Percentiles rank a stretch among this genome's conserved stretches.
These are phyloP conservation scores for Mesorhabditis spiculigera DNA, from an alignment of 2,888 invertebrate species.

Conservation along the genomic window DNA sequence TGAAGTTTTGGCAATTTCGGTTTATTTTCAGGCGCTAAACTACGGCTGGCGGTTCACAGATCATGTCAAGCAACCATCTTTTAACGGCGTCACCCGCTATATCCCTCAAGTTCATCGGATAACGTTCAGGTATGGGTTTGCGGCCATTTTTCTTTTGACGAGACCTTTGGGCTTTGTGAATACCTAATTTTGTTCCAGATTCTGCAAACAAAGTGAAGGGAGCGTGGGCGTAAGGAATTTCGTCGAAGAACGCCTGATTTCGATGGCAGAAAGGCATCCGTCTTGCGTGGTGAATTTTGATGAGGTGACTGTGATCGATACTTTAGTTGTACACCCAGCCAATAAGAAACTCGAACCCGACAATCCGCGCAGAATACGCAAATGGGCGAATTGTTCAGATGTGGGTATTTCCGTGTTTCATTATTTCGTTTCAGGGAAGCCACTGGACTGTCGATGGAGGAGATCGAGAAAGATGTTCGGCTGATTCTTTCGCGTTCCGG, in stretches of 20 bases:
- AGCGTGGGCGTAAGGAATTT: conserved; percentile 80
- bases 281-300: conserved; percentile 67
- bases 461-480: conserved; percentile 82
- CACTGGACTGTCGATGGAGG: conserved; percentile 72
- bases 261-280: conserved; percentile 19
- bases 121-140: conserved; percentile 83
- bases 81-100: conserved; percentile 87
- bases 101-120: conserved; percentile 86
- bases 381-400: conserved; percentile 48
- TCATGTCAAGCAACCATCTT: conserved; percentile 64
- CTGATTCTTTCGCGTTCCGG: conserved; percentile 67
- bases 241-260: conserved; percentile 30
- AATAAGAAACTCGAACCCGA: conserved; percentile 77
- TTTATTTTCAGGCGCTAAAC: conserved; percentile 22
- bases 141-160: conserved; percentile 40
- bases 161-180: not conserved
- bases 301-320: conserved; percentile 81
- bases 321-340: conserved; percentile 90
- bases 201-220: conserved; percentile 80
- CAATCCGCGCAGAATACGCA: conserved; percentile 63
- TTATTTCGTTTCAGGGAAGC: conserved; percentile 55
- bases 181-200: conserved; percentile 59
- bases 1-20: conserved; percentile 21
- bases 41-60: conserved; percentile 34
- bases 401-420: conserved; percentile 21